Evolutionary conservation across 2,113 vertebrate species (phyloP).

Genomic region (Rattus norvegicus): DNA sequence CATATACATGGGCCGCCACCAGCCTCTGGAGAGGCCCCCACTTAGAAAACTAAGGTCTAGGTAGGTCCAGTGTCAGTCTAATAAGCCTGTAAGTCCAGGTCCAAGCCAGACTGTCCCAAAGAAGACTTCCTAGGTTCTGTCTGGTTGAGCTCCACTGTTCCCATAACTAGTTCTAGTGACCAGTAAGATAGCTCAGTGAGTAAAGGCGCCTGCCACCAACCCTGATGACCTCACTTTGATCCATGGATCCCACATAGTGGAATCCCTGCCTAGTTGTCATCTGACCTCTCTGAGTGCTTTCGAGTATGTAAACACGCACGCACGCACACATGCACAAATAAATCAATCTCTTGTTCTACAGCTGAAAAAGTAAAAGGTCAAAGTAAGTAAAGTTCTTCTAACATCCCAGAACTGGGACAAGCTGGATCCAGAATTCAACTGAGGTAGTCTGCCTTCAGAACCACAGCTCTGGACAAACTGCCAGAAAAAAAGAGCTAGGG

Average conservation of each 20-base stretch:
- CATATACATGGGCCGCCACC: background rate
- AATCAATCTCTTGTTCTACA: background rate
- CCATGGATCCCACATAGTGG: background rate
- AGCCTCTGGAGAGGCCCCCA: background rate
- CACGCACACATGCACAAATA: background rate
- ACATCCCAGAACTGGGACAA: constrained; percentile 11
- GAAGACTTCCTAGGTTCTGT: background rate
- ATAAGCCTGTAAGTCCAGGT: background rate
- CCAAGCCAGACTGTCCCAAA: background rate
- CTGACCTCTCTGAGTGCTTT: background rate
- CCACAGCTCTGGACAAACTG: background rate
- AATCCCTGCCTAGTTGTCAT: background rate
- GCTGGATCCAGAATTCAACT: background rate
- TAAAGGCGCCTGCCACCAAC: background rate
- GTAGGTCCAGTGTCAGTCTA: background rate
- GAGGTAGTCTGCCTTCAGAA: background rate
- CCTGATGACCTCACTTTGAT: background rate
- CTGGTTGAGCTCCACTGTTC: background rate
- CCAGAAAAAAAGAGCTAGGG: background rate
- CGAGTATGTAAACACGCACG: background rate
- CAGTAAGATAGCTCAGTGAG: background rate
- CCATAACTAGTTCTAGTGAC: background rate
- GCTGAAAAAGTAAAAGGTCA: background rate
- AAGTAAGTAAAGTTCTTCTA: background rate
- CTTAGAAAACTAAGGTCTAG: background rate